Conservation (phyloP, 2,113 vertebrate genomes). For the Poeciliopsis prolifica region DNA sequence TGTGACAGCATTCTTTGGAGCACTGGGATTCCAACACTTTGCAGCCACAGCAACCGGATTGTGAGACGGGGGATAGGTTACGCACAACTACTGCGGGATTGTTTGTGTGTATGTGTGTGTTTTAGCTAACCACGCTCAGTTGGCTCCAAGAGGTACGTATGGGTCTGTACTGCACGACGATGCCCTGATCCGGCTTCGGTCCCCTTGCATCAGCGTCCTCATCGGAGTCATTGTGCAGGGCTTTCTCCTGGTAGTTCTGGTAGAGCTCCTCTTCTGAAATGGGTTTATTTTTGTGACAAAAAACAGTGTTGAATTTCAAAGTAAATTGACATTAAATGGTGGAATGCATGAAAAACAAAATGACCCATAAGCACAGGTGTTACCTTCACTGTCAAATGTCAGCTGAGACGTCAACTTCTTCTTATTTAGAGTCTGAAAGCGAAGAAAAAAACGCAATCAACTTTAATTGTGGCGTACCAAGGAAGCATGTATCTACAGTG, state of each 20-base stretch:
- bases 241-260: conserved; percentile 98
- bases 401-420: conserved; percentile 88
- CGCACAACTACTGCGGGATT: background rate
- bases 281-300: background rate
- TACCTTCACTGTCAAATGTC: conserved; percentile 95
- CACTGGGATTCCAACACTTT: conserved; percentile 62
- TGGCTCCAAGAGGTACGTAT: conserved; percentile 93
- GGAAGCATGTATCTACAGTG: background rate
- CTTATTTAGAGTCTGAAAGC: conserved; percentile 75
- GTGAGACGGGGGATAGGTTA: conserved; percentile 5
- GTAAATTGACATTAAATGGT: background rate
- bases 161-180: conserved; percentile 88
- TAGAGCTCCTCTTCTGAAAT: conserved; percentile 91
- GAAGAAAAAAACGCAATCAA: conserved; percentile 14
- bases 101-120: conserved; percentile 21
- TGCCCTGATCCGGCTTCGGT: conserved; percentile 80
- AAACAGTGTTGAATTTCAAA: background rate
- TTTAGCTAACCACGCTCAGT: conserved; percentile 87
- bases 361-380: conserved; percentile 50
- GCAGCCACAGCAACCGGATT: background rate
- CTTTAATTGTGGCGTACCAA: background rate
- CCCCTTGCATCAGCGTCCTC: conserved; percentile 86
- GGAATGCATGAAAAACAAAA: background rate
- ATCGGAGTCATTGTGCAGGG: conserved; percentile 93
- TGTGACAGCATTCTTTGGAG: conserved; percentile 69